Percentiles rank a stretch among this genome's conserved stretches.
These are phyloP conservation scores for Fissipunctia ypsillon DNA, from an alignment of 2,888 invertebrate species.

Conservation along the genomic window DNA sequence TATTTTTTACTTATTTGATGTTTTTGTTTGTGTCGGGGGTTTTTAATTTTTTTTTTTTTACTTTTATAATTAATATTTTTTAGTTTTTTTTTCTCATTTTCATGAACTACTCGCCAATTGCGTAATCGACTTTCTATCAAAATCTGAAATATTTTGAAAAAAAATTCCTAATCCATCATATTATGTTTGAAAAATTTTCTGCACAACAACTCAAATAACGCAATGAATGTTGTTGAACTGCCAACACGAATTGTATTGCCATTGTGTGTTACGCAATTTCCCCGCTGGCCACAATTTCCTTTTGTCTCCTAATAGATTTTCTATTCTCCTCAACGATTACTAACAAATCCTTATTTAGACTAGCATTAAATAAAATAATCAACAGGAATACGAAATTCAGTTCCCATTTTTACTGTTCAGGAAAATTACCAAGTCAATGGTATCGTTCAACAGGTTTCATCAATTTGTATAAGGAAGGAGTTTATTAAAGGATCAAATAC, in stretches of 20 bases:
- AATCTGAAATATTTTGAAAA: too few relatives aligned
- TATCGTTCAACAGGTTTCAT: slow-evolving; percentile 53
- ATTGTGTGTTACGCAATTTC: too few relatives aligned
- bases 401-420: slow-evolving; percentile 8
- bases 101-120: neutral
- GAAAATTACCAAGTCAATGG: slow-evolving; percentile 60
- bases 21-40: too few relatives aligned
- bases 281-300: neutral
- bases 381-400: slow-evolving; percentile 38
- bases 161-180: too few relatives aligned
- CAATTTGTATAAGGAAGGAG: slow-evolving; percentile 29
- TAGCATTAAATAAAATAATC: too few relatives aligned
- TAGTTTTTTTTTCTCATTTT: neutral
- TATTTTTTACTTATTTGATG: too few relatives aligned
- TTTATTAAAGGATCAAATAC: slow-evolving; percentile 51
- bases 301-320: slow-evolving; percentile 1
- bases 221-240: neutral
- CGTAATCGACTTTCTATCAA: neutral
- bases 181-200: too few relatives aligned
- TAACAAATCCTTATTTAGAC: slow-evolving; percentile 8
- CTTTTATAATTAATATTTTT: too few relatives aligned
- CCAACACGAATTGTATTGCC: neutral
- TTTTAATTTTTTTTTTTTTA: too few relatives aligned
- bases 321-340: slow-evolving; percentile 15
- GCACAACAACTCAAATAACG: too few relatives aligned